Evolutionary conservation across 30 jellyfish, hydroid and myxozoan genomes (phyloP).

Genomic region (Catostylus mosaicus): DNA sequence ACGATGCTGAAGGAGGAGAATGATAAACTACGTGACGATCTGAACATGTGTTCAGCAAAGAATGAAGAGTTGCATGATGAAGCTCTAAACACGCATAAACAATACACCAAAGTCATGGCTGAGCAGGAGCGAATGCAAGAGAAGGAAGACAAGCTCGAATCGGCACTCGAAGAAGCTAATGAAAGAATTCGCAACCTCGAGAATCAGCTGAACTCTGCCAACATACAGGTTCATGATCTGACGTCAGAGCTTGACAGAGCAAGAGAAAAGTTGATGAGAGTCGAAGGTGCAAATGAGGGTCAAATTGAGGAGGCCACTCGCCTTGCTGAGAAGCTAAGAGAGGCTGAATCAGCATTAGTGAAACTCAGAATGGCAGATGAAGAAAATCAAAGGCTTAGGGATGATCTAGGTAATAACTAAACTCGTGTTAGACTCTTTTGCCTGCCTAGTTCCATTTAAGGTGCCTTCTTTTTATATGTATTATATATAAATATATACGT

Average conservation of each 20-base stretch:
- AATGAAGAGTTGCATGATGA: constrained; percentile 87
- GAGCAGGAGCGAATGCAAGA: constrained; percentile 77
- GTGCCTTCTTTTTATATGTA: too few relatives aligned
- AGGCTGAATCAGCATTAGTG: constrained; percentile 64
- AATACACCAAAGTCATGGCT: constrained; percentile 90
- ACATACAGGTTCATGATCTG: constrained; percentile 48
- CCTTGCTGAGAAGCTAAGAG: constrained; percentile 75
- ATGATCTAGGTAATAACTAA: constrained; percentile 57
- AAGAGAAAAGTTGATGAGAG: constrained; percentile 66
- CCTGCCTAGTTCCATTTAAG: too few relatives aligned
- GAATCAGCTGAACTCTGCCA: constrained; percentile 67
- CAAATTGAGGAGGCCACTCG: constrained; percentile 78
- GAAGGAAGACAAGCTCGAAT: constrained; percentile 89
- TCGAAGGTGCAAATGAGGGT: constrained; percentile 57
- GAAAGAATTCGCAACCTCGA: constrained; percentile 68
- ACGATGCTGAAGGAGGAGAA: constrained; percentile 66
- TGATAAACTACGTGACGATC: constrained; percentile 66
- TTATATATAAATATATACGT: too few relatives aligned
- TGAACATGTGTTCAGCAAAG: constrained; percentile 61
- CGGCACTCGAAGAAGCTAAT: constrained; percentile 87
- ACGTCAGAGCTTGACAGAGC: constrained; percentile 74
- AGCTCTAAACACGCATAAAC: constrained; percentile 83
- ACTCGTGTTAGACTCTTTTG: not conserved
- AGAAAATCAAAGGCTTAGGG: constrained; percentile 82
- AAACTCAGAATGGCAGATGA: constrained; percentile 65